Conservation (phyloP, 2,888 invertebrate species). For the Dynastes maya region DNA sequence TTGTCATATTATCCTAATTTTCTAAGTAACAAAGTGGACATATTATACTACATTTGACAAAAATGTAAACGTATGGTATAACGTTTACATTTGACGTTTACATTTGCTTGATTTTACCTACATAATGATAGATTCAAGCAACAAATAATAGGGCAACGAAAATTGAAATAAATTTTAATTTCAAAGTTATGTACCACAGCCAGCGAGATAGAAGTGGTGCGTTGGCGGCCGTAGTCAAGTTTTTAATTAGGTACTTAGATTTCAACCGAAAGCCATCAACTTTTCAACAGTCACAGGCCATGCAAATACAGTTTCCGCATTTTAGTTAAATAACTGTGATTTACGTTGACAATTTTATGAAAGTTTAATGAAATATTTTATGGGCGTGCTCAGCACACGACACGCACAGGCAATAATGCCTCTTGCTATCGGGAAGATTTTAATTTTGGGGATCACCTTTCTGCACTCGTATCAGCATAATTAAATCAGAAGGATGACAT, state of each 20-base stretch:
- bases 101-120: too few relatives aligned
- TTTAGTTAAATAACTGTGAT: slow-evolving; percentile 49
- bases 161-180: slow-evolving; percentile 18
- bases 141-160: slow-evolving; percentile 14
- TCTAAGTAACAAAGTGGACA: too few relatives aligned
- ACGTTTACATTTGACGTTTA: too few relatives aligned
- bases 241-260: slow-evolving; percentile 45
- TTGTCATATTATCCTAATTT: too few relatives aligned
- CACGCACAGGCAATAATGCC: slow-evolving; percentile 23
- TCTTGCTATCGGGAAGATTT: slow-evolving; percentile 39
- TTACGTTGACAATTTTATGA: slow-evolving; percentile 51
- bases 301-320: slow-evolving; percentile 40
- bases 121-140: neutral
- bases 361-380: slow-evolving; percentile 49
- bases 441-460: slow-evolving; percentile 36
- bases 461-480: slow-evolving; percentile 27
- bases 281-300: slow-evolving; percentile 39
- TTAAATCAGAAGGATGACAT: slow-evolving; percentile 24
- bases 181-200: neutral
- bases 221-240: slow-evolving; percentile 19
- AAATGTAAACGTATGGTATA: too few relatives aligned
- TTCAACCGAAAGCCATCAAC: slow-evolving; percentile 40
- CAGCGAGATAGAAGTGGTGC: slow-evolving; percentile 5
- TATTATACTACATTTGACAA: too few relatives aligned
- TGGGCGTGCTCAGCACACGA: slow-evolving; percentile 22